These are phyloP conservation scores for Julus scandinavius DNA, from an alignment of 2,888 invertebrate genomes.

Conservation along the genomic window DNA sequence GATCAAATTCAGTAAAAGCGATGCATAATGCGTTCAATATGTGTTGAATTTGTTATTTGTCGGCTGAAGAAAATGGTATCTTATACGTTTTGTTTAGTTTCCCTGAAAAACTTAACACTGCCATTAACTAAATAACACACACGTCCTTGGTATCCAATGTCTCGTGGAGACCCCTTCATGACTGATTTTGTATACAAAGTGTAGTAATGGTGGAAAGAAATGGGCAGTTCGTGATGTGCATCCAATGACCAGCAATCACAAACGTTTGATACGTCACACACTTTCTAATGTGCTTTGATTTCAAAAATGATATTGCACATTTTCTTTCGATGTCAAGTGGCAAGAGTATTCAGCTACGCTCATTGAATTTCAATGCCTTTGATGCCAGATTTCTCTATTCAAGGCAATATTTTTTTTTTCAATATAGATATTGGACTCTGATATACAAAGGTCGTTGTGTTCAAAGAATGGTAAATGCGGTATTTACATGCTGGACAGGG, in stretches of 20 bases:
- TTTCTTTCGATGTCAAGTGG: conserved; percentile 40
- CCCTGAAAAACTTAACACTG: not conserved
- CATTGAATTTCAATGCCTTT: conserved; percentile 33
- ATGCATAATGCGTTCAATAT: not conserved
- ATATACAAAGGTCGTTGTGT: conserved; percentile 10
- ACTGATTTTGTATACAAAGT: not conserved
- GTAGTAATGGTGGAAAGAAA: not conserved
- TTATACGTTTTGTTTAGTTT: not conserved
- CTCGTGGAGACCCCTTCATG: not conserved
- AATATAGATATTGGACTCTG: conserved; percentile 8
- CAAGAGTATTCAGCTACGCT: conserved; percentile 28
- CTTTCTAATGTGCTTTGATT: conserved; percentile 8
- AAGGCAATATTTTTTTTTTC: conserved; percentile 36
- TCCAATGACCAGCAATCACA: not conserved
- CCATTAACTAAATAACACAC: not conserved
- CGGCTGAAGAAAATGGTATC: not conserved
- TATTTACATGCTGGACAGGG: conserved; percentile 7
- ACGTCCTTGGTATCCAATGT: not conserved
- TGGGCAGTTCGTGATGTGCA: not conserved
- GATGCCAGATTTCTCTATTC: conserved; percentile 36
- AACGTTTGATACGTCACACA: not conserved
- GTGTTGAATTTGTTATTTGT: not conserved
- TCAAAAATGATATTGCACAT: conserved; percentile 42
- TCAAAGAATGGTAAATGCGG: conserved; percentile 26
- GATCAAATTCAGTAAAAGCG: not conserved